Evolutionary conservation across 2,888 invertebrate genomes (phyloP).

Genomic region (Cetonia aurata): DNA sequence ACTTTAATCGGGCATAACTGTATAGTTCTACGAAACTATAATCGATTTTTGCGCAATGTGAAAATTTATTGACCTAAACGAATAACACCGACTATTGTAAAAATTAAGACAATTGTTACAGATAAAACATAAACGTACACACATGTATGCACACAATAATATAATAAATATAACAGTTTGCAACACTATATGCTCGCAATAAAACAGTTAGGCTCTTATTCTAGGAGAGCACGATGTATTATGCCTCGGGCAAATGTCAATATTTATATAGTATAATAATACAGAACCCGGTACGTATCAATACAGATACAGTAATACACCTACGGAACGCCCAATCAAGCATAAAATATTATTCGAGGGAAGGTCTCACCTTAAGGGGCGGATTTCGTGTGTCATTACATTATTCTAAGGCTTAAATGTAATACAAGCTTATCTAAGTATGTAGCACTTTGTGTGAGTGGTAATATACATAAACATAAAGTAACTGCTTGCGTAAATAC

Average conservation of each 20-base stretch:
- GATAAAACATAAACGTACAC: background rate
- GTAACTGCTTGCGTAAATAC: no score
- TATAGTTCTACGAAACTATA: no score
- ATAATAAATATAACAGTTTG: constrained; percentile 11
- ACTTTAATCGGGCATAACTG: no score
- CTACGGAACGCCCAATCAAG: constrained; percentile 29
- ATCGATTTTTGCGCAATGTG: background rate
- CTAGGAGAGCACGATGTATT: constrained; percentile 8
- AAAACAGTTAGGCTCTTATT: constrained; percentile 8
- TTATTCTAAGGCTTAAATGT: background rate
- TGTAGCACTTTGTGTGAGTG: no score
- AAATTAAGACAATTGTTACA: background rate
- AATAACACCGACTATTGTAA: background rate
- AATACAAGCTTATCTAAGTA: no score
- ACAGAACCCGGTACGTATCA: constrained; percentile 11
- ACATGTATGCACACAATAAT: background rate
- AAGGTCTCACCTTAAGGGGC: background rate
- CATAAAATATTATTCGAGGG: constrained; percentile 31
- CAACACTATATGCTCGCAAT: background rate
- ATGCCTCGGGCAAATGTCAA: constrained; percentile 20
- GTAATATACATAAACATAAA: no score
- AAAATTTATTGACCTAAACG: background rate
- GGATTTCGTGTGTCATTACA: background rate
- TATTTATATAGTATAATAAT: constrained; percentile 31
- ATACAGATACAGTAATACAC: constrained; percentile 25